Base-by-base conservation (phyloP, 2,797 vertebrate species). In the Poeciliopsis turneri region DNA sequence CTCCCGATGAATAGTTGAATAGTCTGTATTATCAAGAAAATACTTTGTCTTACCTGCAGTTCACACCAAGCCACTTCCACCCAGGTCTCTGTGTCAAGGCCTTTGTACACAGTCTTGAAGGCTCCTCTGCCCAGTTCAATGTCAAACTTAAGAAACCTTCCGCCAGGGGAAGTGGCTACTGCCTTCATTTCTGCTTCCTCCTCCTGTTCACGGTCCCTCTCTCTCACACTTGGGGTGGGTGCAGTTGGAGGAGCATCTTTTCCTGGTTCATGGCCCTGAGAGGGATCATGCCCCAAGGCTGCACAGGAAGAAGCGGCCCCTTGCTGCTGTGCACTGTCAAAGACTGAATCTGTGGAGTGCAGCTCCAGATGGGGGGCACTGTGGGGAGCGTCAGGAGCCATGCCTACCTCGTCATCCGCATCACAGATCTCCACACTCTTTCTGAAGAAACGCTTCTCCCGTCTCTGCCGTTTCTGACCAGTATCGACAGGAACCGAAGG, bases 41-140 rank as follows among this genome's bases (percentile, higher is more conserved):
- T 2, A 28, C 39, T 69, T 78, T 6, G 45, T 92, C 96, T 93
- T 86, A 98, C 98, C 98, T 98, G 97, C 71, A 99, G 94, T 90
- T 98, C 98, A 83, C 98, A 98, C 98, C 98, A 99, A 77, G 98
- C 98, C 90, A 99, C 98, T 88, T 98, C 98, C 87, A 98, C 97
- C 97, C 97, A 98, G 0, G 97, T 98, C 84, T 98, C 98, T 0
- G 97, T 97, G 93, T 99, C 98, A 82, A 99, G 93, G 80, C 98
- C 98, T 93, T 99, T 99, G 91, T 97, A 99, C 13, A 99, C 98
- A 0, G 97, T 98, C 91, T 99, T 99, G 89, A 99, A 99, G 49
- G 98, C 98, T 84, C 98, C 98, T 83, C 98, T 95, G 45, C 98
- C 98, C 47, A 98, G 89, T 92, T 99, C 98, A 55, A 98, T 97